A percentile compares a stretch with the other conserved stretches of the same genome.
Evolutionary conservation across 35 echinoderm and acorn worm species (phyloP).

Genomic region (Stichopus chloronotus): DNA sequence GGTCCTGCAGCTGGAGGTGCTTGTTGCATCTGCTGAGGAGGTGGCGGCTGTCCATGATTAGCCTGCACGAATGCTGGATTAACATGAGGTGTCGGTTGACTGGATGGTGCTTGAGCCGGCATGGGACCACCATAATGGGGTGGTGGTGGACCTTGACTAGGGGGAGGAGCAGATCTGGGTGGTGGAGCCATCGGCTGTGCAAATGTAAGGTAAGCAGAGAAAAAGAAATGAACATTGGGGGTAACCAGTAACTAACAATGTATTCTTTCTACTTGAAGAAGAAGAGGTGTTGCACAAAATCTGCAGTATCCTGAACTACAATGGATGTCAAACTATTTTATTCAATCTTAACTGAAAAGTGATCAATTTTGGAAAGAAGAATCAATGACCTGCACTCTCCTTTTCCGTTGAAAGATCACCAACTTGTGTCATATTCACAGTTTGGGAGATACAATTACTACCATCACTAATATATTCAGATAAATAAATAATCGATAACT

Average conservation of each 20-base stretch:
- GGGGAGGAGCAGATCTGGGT: conserved; percentile 52
- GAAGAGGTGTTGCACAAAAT: too few species aligned
- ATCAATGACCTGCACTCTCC: too few species aligned
- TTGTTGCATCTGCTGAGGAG: conserved; percentile 63
- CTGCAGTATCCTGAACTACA: too few species aligned
- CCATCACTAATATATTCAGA: too few species aligned
- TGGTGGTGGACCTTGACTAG: conserved; percentile 52
- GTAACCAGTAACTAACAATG: background rate
- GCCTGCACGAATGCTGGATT: conserved; percentile 93
- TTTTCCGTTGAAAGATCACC: too few species aligned
- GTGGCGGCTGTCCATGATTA: conserved; percentile 60
- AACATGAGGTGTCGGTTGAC: conserved; percentile 84
- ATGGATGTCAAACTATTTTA: too few species aligned
- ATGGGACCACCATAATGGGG: conserved; percentile 45
- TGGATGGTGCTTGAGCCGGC: conserved; percentile 32
- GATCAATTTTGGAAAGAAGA: too few species aligned
- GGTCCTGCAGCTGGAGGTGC: conserved; percentile 37
- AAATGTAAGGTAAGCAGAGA: background rate
- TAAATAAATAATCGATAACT: too few species aligned
- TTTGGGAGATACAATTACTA: too few species aligned
- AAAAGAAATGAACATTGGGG: conserved; percentile 5
- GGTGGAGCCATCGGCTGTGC: conserved; percentile 49
- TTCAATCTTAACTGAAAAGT: too few species aligned
- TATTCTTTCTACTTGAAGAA: too few species aligned
- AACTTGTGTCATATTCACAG: too few species aligned